Evolutionary conservation across 2,113 vertebrate species (phyloP).

Genomic region (Megaptera novaeangliae): DNA sequence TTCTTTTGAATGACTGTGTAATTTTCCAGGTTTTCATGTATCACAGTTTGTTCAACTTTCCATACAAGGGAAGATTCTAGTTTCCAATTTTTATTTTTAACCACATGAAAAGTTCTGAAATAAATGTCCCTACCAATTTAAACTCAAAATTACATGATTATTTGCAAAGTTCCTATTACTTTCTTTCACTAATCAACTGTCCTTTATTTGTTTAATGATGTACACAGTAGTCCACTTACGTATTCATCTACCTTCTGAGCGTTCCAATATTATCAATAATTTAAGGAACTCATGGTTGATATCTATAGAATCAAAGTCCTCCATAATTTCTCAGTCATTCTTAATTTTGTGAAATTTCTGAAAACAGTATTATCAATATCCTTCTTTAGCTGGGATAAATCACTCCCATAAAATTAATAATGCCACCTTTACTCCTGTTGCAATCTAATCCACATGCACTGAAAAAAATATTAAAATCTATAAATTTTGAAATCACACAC

Average conservation of each 20-base stretch:
- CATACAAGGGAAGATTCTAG: constrained; percentile 5
- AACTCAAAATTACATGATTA: constrained; percentile 18
- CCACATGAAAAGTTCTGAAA: constrained; percentile 28
- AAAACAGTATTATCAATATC: background rate
- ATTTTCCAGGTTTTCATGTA: constrained; percentile 42
- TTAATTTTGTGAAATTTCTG: constrained; percentile 8
- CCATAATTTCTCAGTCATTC: background rate
- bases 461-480: background rate
- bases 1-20: constrained; percentile 28
- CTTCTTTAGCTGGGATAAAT: background rate
- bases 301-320: background rate
- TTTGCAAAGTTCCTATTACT: background rate
- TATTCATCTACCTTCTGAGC: background rate
- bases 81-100: constrained; percentile 63
- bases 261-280: background rate
- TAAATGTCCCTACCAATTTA: constrained; percentile 19
- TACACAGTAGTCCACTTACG: background rate
- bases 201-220: constrained; percentile 11
- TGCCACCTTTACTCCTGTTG: background rate
- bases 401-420: background rate
- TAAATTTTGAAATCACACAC: constrained; percentile 5
- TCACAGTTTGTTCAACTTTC: constrained; percentile 35
- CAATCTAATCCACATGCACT: background rate
- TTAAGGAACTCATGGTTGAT: background rate
- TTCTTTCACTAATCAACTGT: background rate